Evolutionary conservation across 2,888 invertebrate genomes (phyloP), one percentile per base, ranked within the genome.

Genomic region (Calliphora vomitoria): DNA sequence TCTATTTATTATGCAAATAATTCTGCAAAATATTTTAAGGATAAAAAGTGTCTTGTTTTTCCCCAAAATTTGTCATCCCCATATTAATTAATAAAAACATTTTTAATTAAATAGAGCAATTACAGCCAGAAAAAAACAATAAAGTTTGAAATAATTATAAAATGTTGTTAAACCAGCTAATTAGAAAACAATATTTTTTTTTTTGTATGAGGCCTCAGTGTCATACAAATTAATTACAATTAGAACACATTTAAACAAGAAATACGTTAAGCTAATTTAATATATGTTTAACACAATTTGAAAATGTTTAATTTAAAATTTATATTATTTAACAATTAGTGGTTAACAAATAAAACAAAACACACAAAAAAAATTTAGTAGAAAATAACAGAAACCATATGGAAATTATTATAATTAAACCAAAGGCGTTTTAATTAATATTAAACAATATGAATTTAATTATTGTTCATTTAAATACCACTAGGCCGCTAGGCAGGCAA

Each of bases 371-470:
- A 31, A n/a, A 55, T 20, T 55, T 55, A 8, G 20, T n/a, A 18
- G n/a, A 18, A 18, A 53, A 18, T 18, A 53, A 53, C n/a, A 53
- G 4, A n/a, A 18, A 53, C 15, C 3, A 18, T 53, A 53, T n/a
- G 6, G 18, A 18, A 55, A 20, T 55, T 6, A 3, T 20, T 53
- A 50, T 18, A 13, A 50, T 6, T 18, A 53, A 41, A 20, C 38
- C 44, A 58, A 69, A 58, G 44, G 47, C 3, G 47, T 44, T 55
- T 58, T 15, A 35, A 79, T 35, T 68, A 25, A 31, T 5, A 44
- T 66, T 35, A 55, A 83, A 64, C 35, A 71, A 60, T 60, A 50
- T 50, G 8, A 66, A 50, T 84, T 74, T 79, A 79, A 84, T 72
- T 72, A 47, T 25, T 25, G 25, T 25, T 1, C 47, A 78, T 79